phyloP scores from a whole-genome alignment of 2,797 vertebrate genomes.

The Rhodeus uyekii region DNA sequence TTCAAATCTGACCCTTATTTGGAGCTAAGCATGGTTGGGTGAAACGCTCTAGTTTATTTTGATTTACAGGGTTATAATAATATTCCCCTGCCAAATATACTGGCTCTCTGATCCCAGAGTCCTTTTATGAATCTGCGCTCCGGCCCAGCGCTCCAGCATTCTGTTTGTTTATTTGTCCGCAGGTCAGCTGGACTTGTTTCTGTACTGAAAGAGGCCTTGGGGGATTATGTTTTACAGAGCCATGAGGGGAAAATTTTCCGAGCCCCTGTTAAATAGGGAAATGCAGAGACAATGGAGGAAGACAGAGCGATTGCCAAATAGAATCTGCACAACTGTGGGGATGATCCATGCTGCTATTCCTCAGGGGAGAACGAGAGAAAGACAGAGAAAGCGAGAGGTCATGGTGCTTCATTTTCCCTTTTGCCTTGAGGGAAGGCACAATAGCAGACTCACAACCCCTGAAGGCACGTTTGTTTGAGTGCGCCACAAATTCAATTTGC shows the following conservation, averaged over 20 bases:
- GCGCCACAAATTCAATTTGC: conserved; percentile 60
- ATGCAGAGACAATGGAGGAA: conserved; percentile 56
- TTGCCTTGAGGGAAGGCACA: conserved; percentile 57
- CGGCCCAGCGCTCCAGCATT: conserved; percentile 38
- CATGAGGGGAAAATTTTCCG: conserved; percentile 26
- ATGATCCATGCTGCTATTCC: conserved; percentile 53
- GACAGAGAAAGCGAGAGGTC: conserved; percentile 46
- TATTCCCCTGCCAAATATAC: conserved; percentile 55
- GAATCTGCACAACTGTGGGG: conserved; percentile 47
- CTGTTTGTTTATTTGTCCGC: conserved; percentile 57
- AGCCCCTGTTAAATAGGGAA: conserved; percentile 53
- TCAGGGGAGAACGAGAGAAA: conserved; percentile 27
- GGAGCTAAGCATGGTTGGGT: conserved; percentile 43
- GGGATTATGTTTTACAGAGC: conserved; percentile 50
- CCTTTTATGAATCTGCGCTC: conserved; percentile 45
- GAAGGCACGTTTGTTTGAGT: conserved; percentile 58
- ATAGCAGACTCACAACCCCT: conserved; percentile 54
- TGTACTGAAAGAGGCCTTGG: conserved; percentile 54
- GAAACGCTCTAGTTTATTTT: conserved; percentile 53
- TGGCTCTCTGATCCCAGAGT: conserved; percentile 47
- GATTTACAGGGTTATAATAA: conserved; percentile 52
- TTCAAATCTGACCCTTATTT: conserved; percentile 57
- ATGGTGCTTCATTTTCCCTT: conserved; percentile 56
- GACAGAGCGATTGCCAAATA: conserved; percentile 56
- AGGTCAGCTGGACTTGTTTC: conserved; percentile 53